phyloP scores from a whole-genome alignment of 2,797 vertebrate species.

The Strix occidentalis region DNA sequence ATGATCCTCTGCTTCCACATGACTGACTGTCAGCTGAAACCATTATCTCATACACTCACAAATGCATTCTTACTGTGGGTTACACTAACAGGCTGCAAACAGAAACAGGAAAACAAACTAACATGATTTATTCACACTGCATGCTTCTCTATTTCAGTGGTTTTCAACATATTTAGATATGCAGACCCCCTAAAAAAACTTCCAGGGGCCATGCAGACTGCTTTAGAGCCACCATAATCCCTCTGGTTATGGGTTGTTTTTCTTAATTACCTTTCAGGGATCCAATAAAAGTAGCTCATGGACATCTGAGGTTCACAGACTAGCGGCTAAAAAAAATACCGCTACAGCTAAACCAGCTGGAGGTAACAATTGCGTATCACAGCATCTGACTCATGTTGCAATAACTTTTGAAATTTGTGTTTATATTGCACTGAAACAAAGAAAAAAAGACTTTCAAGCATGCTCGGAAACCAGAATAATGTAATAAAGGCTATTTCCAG shows the following conservation, averaged over 20 bases:
- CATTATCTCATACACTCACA: neutral
- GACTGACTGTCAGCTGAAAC: neutral
- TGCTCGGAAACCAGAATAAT: neutral
- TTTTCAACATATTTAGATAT: neutral
- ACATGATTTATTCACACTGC: neutral
- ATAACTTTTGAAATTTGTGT: constrained; percentile 19
- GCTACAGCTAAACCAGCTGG: constrained; percentile 4
- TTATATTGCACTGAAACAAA: constrained; percentile 21
- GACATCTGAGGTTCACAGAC: neutral
- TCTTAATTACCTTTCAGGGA: neutral
- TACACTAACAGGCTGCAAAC: neutral
- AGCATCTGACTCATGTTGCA: neutral
- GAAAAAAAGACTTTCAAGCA: neutral
- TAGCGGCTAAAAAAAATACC: neutral
- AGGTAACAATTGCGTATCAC: neutral
- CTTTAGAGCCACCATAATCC: neutral
- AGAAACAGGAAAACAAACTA: neutral
- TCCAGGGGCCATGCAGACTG: neutral
- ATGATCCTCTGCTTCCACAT: neutral
- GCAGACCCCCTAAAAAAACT: neutral
- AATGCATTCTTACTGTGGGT: neutral
- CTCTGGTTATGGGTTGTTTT: neutral
- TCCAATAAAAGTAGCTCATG: neutral
- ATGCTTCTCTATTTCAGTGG: neutral
- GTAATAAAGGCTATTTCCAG: neutral